These are phyloP conservation scores for Alexandromys fortis DNA, from an alignment of 2,113 vertebrate species.

Conservation along the genomic window DNA sequence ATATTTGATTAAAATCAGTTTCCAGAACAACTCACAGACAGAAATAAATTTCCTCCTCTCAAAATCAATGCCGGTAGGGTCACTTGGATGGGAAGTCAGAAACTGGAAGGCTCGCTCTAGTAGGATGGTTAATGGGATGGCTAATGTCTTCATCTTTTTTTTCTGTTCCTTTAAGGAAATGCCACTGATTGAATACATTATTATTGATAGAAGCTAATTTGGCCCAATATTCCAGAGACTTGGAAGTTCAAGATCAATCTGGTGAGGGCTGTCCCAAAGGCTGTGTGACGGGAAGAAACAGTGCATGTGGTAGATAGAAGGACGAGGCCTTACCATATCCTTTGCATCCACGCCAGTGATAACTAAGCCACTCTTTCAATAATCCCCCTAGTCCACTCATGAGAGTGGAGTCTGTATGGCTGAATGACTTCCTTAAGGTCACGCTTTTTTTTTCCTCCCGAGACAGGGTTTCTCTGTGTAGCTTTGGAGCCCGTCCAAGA, in stretches of 20 bases:
- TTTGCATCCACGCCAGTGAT: no score
- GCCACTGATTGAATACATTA: not conserved
- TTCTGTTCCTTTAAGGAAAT: not conserved
- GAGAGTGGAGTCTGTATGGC: not conserved
- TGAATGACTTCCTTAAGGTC: not conserved
- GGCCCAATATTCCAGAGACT: not conserved
- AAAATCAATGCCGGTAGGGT: not conserved
- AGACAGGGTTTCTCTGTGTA: no score
- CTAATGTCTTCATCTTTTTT: not conserved
- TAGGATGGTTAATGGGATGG: not conserved
- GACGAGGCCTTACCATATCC: no score
- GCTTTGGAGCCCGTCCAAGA: no score
- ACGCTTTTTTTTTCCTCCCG: no score
- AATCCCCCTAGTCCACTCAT: not conserved
- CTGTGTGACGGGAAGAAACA: not conserved
- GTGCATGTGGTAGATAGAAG: not conserved
- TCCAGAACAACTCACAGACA: slow-evolving; percentile 4
- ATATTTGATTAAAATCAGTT: not conserved
- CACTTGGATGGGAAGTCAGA: not conserved
- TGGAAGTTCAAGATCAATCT: not conserved
- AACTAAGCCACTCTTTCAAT: not conserved
- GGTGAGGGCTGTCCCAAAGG: not conserved
- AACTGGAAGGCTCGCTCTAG: not conserved
- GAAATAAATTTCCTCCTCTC: not conserved
- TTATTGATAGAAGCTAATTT: not conserved